Evolutionary conservation across 2,888 invertebrate species (phyloP), one percentile per base, ranked within the genome.

Genomic region (Nebria brevicollis): DNA sequence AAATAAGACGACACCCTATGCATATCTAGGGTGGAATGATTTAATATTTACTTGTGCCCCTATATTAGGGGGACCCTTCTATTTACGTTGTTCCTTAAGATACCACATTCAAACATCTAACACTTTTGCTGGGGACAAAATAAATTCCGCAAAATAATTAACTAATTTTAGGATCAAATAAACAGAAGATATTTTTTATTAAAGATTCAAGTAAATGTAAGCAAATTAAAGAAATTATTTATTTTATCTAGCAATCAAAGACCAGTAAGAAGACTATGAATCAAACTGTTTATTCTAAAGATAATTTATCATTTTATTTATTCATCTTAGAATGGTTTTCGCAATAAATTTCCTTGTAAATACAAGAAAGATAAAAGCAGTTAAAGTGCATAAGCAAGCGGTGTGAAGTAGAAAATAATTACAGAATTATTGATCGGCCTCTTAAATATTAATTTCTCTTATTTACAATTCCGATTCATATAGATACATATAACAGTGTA

Each of bases 1-100:
- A 81, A 72, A 73, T 77, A 81, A 81, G 81, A 81, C 77, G 54
- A 26, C 72, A 72, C 81, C 81, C 76, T 64, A 66, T 81, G 77
- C 81, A 77, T 81, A 66, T 70, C 10, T 77, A 72, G 76, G 81
- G 76, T 41, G 54, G 54, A 54, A 68, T 76, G 81, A 76, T 73
- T 76, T 81, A 76, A 80, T 80, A 80, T 80, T 75, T 75, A 80
- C 68, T 75, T 70, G 54, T 64, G 64, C 79, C 66, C 75, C 66
- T 75, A 34, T 43, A 43, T 75, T 75, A 64, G 41, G 65, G 72
- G 10, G 72, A 66, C 25, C 75, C 79, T 75, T 72, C 68, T 80
- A 75, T 80, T 80, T 80, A 75, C 74, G 79, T 66, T 54, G 54
- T 13, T 54, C 13, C 54, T 54, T 54, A 54, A 54, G 54, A 54